Evolutionary conservation across 1,140 invertebrate genomes (phyloP), one percentile per base, ranked within the genome.

Genomic region (Papilio xuthus): DNA sequence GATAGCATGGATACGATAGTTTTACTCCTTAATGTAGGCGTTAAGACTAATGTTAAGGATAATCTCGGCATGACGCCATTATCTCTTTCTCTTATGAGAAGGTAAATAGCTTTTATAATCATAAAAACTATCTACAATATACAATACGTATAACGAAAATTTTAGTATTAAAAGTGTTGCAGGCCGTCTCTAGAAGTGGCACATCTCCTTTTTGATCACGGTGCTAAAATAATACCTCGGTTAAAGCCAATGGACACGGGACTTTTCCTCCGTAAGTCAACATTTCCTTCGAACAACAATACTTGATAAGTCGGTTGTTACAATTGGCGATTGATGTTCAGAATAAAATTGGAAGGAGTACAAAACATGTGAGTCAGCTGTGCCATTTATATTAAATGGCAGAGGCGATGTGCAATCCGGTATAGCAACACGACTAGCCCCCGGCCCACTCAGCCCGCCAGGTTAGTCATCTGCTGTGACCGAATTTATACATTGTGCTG

Each of bases 21-120:
- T 56, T 28, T 88, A 15, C 82, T 93, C 6, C 56, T 93, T 23
- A 78, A 86, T 18, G 85, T 85, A 28, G 88, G 89, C 32, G 83
- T 90, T 12, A 72, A 83, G 47, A 78, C 88, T 15, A 92, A 89
- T 69, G 76, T 90, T 2, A 91, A 88, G 79, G 90, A 92, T 60
- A 88, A 89, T 37, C 72, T 93, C 44, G 90, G 90, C 20, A 89
- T 91, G 90, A 93, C 89, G 9, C 90, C 91, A n/a, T 82, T 93
- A 1, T 90, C 89, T 0, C 74, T 93, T 18, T 89, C 87, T 60
- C 81, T 93, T n/a, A 91, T 91, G 89, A 88, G 89, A 86, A 89
- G 89, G 91, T 92, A 83, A 67, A 4, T 69, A 28, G 2, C 26
- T 32, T 13, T 60, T 26, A 26, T 18, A 53, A 20, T 47, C 37